Evolutionary conservation across 2,888 invertebrate genomes (phyloP), one percentile per base, ranked within the genome.

Genomic region (Mythimna impura): DNA sequence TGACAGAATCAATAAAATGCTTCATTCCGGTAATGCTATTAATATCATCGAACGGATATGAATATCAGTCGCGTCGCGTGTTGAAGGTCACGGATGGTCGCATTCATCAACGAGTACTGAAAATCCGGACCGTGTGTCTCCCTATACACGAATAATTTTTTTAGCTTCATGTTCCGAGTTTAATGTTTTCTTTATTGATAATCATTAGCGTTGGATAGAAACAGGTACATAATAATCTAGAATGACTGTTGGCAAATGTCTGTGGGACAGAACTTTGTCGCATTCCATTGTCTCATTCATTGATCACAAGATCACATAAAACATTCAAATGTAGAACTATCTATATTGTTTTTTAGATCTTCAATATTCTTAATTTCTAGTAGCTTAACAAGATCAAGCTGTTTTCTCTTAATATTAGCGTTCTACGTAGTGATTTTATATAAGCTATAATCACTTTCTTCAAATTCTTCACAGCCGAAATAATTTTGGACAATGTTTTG

Each of bases 1-100:
- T 70, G 74, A 71, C 63, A 68, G 70, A 83, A 89, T 87, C 81
- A 82, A 85, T 87, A 82, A 47, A 17, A 77, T 70, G 30, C 68
- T 76, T 73, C 80, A 86, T 86, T 86, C 82, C 80, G 74, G 80
- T 80, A 77, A 71, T 75, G 73, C 77, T 89, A 88, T 85, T 83
- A 86, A 84, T 88, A 89, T 73, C 52, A 60, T 67, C 25, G 72
- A 66, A 66, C 43, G 62, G 69, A 71, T 80, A 81, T 73, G 74
- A 70, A 75, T 80, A 80, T 78, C 64, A 60, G 71, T 82, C 75
- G 66, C 67, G 71, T 82, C 75, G 66, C 66, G 36, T 77, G 82
- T 73, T 62, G 73, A 76, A 62, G 75, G 76, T 78, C 82, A 84
- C 68, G 81, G 80, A 81, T 83, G 75, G 78, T 78, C 78, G 83